Evolutionary conservation across 2,888 invertebrate genomes (phyloP).

Genomic region (Eristalis arbustorum): DNA sequence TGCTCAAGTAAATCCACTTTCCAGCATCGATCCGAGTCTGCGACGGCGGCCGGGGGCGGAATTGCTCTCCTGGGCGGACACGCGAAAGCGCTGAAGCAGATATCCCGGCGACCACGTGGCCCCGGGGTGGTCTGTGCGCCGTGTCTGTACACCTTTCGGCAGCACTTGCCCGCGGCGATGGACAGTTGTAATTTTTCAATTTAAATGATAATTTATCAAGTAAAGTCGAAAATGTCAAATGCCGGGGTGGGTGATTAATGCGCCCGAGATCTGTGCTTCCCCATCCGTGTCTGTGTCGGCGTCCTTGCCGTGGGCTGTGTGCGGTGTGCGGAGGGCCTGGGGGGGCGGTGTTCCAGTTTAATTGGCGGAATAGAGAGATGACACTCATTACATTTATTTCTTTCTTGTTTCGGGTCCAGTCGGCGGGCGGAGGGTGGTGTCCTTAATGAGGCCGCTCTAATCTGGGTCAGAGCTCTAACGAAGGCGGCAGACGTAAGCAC

Average conservation of each 20-base stretch:
- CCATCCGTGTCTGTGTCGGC: too few relatives aligned
- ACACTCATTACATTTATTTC: not conserved
- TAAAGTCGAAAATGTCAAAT: conserved; percentile 23
- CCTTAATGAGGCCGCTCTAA: not conserved
- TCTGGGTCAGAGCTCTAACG: not conserved
- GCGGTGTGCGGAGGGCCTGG: too few relatives aligned
- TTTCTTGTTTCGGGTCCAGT: too few relatives aligned
- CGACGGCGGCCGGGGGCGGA: too few relatives aligned
- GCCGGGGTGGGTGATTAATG: conserved; percentile 32
- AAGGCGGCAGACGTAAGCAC: not conserved
- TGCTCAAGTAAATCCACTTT: not conserved
- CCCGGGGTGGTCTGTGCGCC: not conserved
- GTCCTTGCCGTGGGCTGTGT: not conserved
- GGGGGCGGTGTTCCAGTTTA: conserved; percentile 27
- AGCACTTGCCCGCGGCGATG: not conserved
- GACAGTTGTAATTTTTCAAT: conserved; percentile 30
- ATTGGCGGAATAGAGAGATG: conserved; percentile 31
- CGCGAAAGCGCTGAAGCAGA: not conserved
- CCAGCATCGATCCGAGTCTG: not conserved
- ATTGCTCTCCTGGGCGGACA: not conserved
- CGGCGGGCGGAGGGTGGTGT: not conserved
- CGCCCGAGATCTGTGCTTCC: not conserved
- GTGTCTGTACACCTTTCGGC: not conserved
- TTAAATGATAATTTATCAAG: conserved; percentile 52
- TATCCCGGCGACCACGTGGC: not conserved